phyloP scores from a whole-genome alignment of 2,113 vertebrate species.

The Gallinago jamesoni region DNA sequence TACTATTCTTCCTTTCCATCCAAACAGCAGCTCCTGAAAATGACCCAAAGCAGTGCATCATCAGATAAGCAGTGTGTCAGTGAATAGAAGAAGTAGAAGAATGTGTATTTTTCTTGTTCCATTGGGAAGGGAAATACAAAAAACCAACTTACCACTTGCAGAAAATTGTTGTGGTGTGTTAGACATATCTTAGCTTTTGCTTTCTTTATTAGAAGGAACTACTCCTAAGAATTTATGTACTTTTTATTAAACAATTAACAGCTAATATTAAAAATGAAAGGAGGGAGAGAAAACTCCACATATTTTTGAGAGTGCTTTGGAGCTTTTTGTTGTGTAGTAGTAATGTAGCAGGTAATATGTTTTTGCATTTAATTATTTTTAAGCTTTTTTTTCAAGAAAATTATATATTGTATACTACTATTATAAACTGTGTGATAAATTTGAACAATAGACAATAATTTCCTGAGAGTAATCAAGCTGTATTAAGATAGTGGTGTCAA shows the following conservation, averaged over 20 bases:
- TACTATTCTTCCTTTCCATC: constrained; percentile 50
- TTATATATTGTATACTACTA: neutral
- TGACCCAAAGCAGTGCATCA: constrained; percentile 1
- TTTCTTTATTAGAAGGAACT: neutral
- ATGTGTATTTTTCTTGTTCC: constrained; percentile 7
- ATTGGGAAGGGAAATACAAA: constrained; percentile 21
- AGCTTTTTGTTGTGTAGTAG: neutral
- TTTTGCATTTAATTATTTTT: neutral
- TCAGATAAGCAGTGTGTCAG: neutral
- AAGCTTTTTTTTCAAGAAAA: neutral
- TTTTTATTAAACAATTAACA: neutral
- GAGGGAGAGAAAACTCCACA: neutral
- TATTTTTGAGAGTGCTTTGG: neutral
- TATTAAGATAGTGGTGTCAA: neutral
- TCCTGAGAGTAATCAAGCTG: neutral
- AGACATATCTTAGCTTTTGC: neutral
- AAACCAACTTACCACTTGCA: neutral
- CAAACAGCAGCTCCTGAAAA: constrained; percentile 35
- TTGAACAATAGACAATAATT: neutral
- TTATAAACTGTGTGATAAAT: neutral
- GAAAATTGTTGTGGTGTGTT: neutral
- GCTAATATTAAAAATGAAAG: neutral
- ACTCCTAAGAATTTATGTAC: neutral
- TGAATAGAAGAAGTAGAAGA: neutral
- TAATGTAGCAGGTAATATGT: neutral